Evolutionary conservation across 2,888 invertebrate genomes (phyloP).

Genomic region (Zele albiditarsus): DNA sequence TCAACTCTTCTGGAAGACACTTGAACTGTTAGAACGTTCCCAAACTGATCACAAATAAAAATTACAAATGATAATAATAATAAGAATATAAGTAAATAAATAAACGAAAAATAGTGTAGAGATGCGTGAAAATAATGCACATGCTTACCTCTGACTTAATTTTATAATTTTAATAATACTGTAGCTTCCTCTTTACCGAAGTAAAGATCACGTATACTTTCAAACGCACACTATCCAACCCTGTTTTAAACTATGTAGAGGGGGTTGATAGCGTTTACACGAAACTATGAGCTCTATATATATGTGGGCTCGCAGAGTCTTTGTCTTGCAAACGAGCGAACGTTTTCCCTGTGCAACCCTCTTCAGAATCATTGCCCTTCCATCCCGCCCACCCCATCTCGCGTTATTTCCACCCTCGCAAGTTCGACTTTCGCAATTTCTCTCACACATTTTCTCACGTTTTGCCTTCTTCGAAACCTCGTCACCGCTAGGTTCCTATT

Average conservation of each 20-base stretch:
- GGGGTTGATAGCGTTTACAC: slow-evolving; percentile 67
- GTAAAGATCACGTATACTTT: slow-evolving; percentile 2
- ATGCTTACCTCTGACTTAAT: slow-evolving; percentile 29
- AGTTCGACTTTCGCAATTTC: slow-evolving; percentile 8
- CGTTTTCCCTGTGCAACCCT: slow-evolving; percentile 51
- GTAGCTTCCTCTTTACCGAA: slow-evolving; percentile 4
- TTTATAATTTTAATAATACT: slow-evolving; percentile 39
- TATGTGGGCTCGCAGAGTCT: slow-evolving; percentile 59
- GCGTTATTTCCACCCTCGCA: background rate
- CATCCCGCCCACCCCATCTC: background rate
- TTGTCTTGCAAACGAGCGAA: slow-evolving; percentile 68
- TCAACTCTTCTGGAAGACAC: background rate
- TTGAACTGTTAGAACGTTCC: background rate
- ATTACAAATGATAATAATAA: background rate
- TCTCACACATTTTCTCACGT: slow-evolving; percentile 28
- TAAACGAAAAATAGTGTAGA: background rate
- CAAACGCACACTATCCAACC: slow-evolving; percentile 37
- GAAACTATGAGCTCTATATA: slow-evolving; percentile 59
- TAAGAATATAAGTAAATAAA: background rate
- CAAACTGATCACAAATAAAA: background rate
- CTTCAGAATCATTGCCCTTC: slow-evolving; percentile 15
- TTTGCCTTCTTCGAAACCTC: slow-evolving; percentile 12
- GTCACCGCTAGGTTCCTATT: background rate
- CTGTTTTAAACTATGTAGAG: slow-evolving; percentile 62
- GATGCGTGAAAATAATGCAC: slow-evolving; percentile 23